Conservation (phyloP, 2,797 vertebrate genomes). For the Sciaenops ocellatus region DNA sequence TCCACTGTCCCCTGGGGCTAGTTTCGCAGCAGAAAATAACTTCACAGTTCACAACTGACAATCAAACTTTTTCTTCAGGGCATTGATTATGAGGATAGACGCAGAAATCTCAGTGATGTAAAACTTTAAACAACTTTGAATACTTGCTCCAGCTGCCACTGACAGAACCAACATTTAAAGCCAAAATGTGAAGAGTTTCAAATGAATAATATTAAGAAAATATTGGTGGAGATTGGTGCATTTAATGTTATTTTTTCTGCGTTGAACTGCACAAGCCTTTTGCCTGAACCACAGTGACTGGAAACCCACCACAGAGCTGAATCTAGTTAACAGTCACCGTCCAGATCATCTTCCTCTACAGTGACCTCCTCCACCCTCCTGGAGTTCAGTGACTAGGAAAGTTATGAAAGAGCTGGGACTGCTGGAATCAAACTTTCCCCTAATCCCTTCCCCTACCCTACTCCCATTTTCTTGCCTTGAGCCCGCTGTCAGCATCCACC, state of each 20-base stretch:
- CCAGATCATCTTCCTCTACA: too few species aligned
- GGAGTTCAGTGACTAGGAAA: too few species aligned
- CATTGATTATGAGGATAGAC: neutral
- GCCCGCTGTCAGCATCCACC: too few species aligned
- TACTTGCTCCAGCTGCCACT: neutral
- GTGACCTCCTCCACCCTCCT: too few species aligned
- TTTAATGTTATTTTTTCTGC: neutral
- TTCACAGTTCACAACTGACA: neutral
- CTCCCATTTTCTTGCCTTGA: too few species aligned
- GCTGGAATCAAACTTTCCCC: too few species aligned
- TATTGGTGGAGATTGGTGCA: neutral
- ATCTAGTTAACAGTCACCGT: neutral
- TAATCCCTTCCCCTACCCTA: too few species aligned
- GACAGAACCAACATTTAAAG: neutral
- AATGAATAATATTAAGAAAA: neutral
- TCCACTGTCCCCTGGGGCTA: neutral
- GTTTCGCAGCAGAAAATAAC: constrained; percentile 7
- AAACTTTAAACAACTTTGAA: neutral
- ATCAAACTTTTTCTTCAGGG: neutral
- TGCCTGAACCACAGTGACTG: neutral
- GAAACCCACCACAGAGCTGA: neutral
- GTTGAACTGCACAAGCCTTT: neutral
- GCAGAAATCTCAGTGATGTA: neutral
- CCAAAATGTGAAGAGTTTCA: too few species aligned
- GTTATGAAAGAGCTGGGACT: too few species aligned